Percentiles rank a stretch among this genome's conserved stretches.
Conservation (phyloP, 2,113 vertebrate species). For the Craseonycteris thonglongyai region DNA sequence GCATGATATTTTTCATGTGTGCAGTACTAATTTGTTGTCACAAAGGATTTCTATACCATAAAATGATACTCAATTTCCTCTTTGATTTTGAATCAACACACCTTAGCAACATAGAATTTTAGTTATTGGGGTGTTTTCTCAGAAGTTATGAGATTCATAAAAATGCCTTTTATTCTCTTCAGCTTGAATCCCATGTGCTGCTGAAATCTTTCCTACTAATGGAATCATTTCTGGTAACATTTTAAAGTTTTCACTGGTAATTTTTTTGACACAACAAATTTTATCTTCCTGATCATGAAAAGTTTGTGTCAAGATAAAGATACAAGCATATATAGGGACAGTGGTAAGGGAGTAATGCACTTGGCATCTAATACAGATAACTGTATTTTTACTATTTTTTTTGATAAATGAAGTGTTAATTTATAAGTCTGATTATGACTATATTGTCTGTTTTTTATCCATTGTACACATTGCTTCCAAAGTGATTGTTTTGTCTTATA, state of each 20-base stretch:
- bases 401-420: neutral
- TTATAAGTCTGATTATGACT: neutral
- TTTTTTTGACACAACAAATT: neutral
- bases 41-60: neutral
- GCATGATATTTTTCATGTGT: neutral
- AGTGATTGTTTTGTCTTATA: neutral
- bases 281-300: neutral
- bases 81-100: neutral
- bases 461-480: neutral
- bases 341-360: neutral
- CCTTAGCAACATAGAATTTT: neutral
- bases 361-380: neutral
- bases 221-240: neutral
- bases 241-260: neutral
- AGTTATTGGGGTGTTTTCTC: neutral
- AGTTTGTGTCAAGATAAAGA: neutral
- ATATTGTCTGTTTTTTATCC: neutral
- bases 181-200: neutral
- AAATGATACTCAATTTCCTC: neutral
- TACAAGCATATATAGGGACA: accelerated
- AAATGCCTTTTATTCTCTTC: neutral
- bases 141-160: neutral
- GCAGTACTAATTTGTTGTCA: neutral
- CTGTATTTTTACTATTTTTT: neutral
- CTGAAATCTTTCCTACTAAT: neutral